Conservation (phyloP, 2,888 invertebrate species). For the Blera fallax region DNA sequence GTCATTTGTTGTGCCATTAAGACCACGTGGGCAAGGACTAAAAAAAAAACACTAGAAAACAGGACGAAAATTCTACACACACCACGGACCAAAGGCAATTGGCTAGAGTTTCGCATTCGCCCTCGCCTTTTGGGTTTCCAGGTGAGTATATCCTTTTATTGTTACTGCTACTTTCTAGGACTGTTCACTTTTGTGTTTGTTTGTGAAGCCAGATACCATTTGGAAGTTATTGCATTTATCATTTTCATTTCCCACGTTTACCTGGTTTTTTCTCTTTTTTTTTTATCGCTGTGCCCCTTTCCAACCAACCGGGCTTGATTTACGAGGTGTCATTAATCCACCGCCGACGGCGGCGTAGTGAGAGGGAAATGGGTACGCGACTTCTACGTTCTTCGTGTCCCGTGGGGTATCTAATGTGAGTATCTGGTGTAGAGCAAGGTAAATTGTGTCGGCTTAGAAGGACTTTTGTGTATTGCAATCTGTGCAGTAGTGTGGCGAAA, state of each 20-base stretch:
- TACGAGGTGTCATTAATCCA: conserved; percentile 73
- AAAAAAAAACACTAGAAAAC: background rate
- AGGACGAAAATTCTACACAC: conserved; percentile 40
- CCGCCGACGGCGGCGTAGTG: conserved; percentile 50
- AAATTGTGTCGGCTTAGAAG: conserved; percentile 58
- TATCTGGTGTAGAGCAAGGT: conserved; percentile 17
- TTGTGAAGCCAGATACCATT: conserved; percentile 69
- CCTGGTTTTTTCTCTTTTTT: conserved; percentile 1
- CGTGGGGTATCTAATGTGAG: conserved; percentile 32
- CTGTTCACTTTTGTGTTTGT: conserved; percentile 46
- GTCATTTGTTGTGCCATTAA: conserved; percentile 71
- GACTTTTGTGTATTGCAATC: conserved; percentile 53
- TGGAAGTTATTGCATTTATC: conserved; percentile 73
- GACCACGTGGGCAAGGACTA: conserved; percentile 55
- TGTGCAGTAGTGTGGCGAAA: conserved; percentile 15
- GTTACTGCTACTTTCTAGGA: conserved; percentile 12
- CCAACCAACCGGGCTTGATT: conserved; percentile 43
- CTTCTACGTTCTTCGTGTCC: conserved; percentile 34
- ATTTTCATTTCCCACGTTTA: conserved; percentile 70
- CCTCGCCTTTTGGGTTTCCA: conserved; percentile 22
- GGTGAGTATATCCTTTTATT: conserved; percentile 43
- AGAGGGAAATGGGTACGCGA: conserved; percentile 29
- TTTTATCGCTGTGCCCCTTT: background rate
- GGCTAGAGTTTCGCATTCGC: background rate
- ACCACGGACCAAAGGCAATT: conserved; percentile 29